Evolutionary conservation across 2,888 invertebrate species (phyloP).

Genomic region (Andricus curvator): DNA sequence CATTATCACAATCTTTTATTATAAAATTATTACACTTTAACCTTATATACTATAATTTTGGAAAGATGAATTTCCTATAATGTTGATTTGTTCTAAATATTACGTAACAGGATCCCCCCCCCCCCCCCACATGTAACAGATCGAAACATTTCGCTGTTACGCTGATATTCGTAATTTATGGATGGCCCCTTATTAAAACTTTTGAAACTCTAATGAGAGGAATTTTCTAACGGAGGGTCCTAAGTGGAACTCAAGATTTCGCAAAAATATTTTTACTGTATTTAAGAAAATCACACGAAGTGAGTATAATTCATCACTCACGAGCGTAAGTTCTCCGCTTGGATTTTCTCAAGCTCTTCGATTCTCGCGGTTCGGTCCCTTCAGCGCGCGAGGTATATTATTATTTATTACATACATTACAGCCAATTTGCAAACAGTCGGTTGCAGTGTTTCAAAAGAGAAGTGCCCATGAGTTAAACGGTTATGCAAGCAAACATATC

Average conservation of each 20-base stretch:
- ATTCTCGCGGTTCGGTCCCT: slow-evolving; percentile 37
- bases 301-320: slow-evolving; percentile 23
- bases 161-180: no score
- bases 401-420: slow-evolving; percentile 41
- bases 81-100: no score
- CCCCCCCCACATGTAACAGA: no score
- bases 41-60: no score
- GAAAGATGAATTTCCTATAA: no score
- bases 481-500: slow-evolving; percentile 39
- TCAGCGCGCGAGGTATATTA: slow-evolving; percentile 37
- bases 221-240: neutral
- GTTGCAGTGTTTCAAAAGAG: slow-evolving; percentile 41
- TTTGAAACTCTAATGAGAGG: neutral
- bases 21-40: no score
- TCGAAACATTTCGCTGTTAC: no score
- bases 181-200: neutral
- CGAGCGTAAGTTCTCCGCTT: slow-evolving; percentile 27
- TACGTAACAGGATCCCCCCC: no score
- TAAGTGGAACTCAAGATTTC: neutral
- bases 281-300: slow-evolving; percentile 34
- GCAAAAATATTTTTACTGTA: slow-evolving; percentile 6
- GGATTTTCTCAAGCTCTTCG: slow-evolving; percentile 37
- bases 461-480: slow-evolving; percentile 36
- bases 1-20: no score
- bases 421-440: slow-evolving; percentile 41